These are phyloP conservation scores for Micromussa lordhowensis DNA, from an alignment of 92 coral and sea anemone species.

Conservation along the genomic window DNA sequence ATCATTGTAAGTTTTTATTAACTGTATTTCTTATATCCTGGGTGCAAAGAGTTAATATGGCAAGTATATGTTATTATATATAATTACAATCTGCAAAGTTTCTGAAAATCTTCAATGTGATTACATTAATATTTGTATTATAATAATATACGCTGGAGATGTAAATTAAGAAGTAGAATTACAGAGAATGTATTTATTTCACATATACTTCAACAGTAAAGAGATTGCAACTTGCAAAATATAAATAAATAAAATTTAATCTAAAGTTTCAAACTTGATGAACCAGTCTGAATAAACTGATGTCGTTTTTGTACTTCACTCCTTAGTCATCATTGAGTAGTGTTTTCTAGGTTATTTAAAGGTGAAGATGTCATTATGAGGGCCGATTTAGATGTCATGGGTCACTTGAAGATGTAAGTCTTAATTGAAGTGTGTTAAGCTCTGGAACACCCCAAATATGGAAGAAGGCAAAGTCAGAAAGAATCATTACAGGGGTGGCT, in stretches of 20 bases:
- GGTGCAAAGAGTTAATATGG: background rate
- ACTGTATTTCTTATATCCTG: constrained; percentile 7
- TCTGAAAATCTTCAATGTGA: background rate
- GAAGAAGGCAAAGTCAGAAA: no score
- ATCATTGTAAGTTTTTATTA: background rate
- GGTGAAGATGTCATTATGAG: no score
- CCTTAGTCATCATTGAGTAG: background rate
- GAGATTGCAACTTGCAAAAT: background rate
- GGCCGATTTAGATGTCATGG: no score
- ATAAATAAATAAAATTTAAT: background rate
- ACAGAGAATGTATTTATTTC: constrained; percentile 44
- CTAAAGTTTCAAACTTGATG: background rate
- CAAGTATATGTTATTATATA: background rate
- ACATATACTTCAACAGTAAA: background rate
- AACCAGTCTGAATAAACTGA: background rate
- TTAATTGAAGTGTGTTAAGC: no score
- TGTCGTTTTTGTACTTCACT: background rate
- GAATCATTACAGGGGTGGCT: no score
- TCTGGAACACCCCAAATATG: no score
- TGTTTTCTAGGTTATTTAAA: no score
- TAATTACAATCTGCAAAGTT: background rate
- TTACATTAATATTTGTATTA: background rate
- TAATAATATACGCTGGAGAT: constrained; percentile 3
- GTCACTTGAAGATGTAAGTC: no score
- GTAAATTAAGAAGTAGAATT: constrained; percentile 20